These are phyloP conservation scores for Megathymus violae DNA, from an alignment of 1,140 invertebrate genomes.

Conservation along the genomic window DNA sequence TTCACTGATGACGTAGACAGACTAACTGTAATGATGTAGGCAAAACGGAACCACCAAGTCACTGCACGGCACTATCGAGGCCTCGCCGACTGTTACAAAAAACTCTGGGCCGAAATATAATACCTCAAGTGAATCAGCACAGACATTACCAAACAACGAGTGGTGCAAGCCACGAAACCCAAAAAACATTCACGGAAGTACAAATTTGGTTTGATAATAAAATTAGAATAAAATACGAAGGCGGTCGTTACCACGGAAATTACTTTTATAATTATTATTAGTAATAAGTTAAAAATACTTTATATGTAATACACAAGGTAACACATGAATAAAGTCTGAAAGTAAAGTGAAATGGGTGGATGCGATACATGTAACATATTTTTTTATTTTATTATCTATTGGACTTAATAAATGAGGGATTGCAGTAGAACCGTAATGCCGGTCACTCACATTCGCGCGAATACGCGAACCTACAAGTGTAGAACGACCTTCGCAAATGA, in stretches of 20 bases:
- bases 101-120: conserved; percentile 23
- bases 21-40: conserved; percentile 26
- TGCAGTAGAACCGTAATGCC: too few relatives aligned
- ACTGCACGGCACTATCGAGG: conserved; percentile 24
- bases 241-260: background rate
- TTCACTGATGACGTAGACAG: conserved; percentile 18
- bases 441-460: too few relatives aligned
- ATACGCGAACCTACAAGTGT: too few relatives aligned
- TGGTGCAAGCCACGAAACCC: background rate
- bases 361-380: too few relatives aligned
- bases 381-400: too few relatives aligned
- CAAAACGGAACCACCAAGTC: conserved; percentile 26
- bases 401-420: too few relatives aligned
- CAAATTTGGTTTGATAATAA: conserved; percentile 5
- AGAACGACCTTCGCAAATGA: too few relatives aligned
- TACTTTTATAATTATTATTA: too few relatives aligned
- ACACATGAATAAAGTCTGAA: too few relatives aligned
- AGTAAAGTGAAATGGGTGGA: too few relatives aligned
- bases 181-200: conserved; percentile 21
- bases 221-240: conserved; percentile 10
- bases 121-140: conserved; percentile 17
- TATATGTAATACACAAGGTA: too few relatives aligned
- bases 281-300: too few relatives aligned
- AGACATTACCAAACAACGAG: conserved; percentile 11
- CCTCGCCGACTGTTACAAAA: conserved; percentile 28